phyloP scores from a whole-genome alignment of 2,888 invertebrate species.

The Spilosoma lubricipeda region DNA sequence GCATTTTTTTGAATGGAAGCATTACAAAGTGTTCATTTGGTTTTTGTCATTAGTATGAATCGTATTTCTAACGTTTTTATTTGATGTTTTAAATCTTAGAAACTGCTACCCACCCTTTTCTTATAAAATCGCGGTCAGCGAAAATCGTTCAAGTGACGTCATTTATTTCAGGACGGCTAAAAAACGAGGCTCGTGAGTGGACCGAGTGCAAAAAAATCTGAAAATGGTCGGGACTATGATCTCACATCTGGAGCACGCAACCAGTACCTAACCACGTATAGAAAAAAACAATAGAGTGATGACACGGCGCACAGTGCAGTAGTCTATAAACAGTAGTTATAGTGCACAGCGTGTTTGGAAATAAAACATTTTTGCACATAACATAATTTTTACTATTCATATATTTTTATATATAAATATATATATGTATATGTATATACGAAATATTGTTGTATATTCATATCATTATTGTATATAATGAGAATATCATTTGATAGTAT shows the following conservation, averaged over 20 bases:
- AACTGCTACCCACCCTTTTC: slow-evolving; percentile 17
- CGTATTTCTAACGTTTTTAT: too few relatives aligned
- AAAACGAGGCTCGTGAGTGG: slow-evolving; percentile 33
- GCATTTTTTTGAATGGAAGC: too few relatives aligned
- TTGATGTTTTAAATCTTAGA: not conserved
- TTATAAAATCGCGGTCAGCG: slow-evolving; percentile 26
- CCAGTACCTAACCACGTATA: slow-evolving; percentile 31
- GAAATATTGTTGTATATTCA: too few relatives aligned
- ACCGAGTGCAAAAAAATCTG: slow-evolving; percentile 39
- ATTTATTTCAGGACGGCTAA: slow-evolving; percentile 51
- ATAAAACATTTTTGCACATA: not conserved
- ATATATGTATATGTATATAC: too few relatives aligned
- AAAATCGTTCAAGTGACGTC: slow-evolving; percentile 41
- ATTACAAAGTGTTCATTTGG: too few relatives aligned
- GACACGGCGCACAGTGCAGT: slow-evolving; percentile 55
- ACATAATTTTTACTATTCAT: too few relatives aligned
- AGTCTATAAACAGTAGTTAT: slow-evolving; percentile 39
- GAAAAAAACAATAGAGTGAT: slow-evolving; percentile 76
- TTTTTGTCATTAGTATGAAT: too few relatives aligned
- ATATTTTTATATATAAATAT: too few relatives aligned
- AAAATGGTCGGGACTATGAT: slow-evolving; percentile 43
- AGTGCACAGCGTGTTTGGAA: slow-evolving; percentile 12
- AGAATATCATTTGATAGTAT: not conserved
- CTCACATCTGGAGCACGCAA: slow-evolving; percentile 49
- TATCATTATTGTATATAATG: too few relatives aligned